Conservation (phyloP, 2,113 vertebrate species). For the Elachura formosa region DNA sequence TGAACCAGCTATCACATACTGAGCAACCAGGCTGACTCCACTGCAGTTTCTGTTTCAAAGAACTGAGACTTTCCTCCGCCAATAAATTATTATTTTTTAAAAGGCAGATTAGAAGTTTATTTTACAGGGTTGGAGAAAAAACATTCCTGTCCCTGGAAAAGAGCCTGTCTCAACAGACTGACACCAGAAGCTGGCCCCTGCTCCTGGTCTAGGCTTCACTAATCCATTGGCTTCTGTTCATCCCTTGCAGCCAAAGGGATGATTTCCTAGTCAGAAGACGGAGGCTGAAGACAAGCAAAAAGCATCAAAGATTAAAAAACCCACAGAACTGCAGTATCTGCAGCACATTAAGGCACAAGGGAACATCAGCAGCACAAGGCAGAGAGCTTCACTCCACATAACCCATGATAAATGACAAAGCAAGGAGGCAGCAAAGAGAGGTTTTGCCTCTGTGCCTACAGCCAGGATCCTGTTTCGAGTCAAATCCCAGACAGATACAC, state of each 20-base stretch:
- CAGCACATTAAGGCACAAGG: not conserved
- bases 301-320: not conserved
- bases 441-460: not conserved
- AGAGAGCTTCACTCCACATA: not conserved
- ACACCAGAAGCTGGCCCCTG: not conserved
- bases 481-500: not conserved
- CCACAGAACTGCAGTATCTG: not conserved
- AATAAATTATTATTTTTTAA: not conserved
- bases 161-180: not conserved
- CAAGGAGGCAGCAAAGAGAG: not conserved
- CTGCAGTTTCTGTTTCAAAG: not conserved
- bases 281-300: not conserved
- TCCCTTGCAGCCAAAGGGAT: not conserved
- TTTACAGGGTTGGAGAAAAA: not conserved
- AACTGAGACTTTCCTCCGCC: not conserved
- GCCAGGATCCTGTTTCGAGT: not conserved
- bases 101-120: not conserved
- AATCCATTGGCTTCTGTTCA: not conserved
- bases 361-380: not conserved
- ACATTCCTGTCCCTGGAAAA: not conserved
- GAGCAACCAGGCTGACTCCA: not conserved
- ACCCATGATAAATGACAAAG: rapidly evolving
- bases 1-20: not conserved
- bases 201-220: not conserved
- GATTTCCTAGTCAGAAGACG: not conserved